Evolutionary conservation across 2,113 vertebrate genomes (phyloP), one percentile per base, ranked within the genome.

Genomic region (Rhinolophus sinicus): DNA sequence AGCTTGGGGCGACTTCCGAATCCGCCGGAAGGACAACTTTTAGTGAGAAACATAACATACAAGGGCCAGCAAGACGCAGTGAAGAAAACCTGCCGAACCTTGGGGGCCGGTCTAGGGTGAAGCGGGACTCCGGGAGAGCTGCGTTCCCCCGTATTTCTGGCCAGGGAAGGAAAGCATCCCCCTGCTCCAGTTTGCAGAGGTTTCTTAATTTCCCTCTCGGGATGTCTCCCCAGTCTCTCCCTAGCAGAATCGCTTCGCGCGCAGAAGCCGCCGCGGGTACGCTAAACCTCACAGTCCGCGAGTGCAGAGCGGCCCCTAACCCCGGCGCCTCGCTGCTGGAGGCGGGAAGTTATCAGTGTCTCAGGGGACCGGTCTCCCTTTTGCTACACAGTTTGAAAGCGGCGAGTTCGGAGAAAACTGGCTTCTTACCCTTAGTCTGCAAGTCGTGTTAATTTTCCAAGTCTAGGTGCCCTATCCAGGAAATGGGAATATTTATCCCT

Each of bases 1-100:
- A 67, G 73, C 73, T 93, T 47, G 50, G n/a, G 56, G 80, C 16
- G 33, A 81, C 72, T 58, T 88, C 33, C 3, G 13, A 88, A 82
- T 93, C 50, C 19, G 6, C 56, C 38, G 0, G 44, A 93, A 86
- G 76, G 88, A 77, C 84, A 96, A 81, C 56, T 93, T 95, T 60
- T 47, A 88, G 60, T 67, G 90, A 81, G 81, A 72, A 93, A 65
- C 16, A 7, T 9, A 30, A 6, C 54, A 5, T 35, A 6, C 28
- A n/a, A 67, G 35, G 35, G 16, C 38, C 52, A 38, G 38, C 35
- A 22, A 44, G 28, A 18, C 1, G 1, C 64, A 22, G 9, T 1
- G 10, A 19, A 44, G 60, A 26, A 60, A 70, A n/a, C n/a, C 26
- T 2, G 0, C 16, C 9, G 8, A 38, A 35, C 47, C 8, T 24